Evolutionary conservation across 2,797 vertebrate species (phyloP), one percentile per base, ranked within the genome.

Genomic region (Dallia pectoralis): DNA sequence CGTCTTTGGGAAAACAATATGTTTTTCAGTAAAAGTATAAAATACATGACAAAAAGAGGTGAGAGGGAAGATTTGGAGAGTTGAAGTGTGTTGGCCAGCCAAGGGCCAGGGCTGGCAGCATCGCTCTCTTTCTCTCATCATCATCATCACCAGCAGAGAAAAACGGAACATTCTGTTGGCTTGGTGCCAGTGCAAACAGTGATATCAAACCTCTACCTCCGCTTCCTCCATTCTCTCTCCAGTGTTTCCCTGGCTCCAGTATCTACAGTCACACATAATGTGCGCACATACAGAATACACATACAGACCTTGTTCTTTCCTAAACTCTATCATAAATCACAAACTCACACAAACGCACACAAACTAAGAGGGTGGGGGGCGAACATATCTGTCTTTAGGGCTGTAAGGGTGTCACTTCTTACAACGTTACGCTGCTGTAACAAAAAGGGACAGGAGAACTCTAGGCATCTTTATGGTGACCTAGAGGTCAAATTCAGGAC

Each of bases 111-210:
- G 29, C 63, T n/a, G 19, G 7, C 63, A 65, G 8, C n/a, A 22
- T 19, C 66, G 16, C 66, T 67, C 66, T 67, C 66, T 47, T 8
- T 49, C 67, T 25, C 4, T 1, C 36, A 40, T 9, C 66, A 27
- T 93, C 93, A 92, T 95, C 90, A 92, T 93, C 83, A 68, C 79
- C 84, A 86, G 82, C 82, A 87, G 85, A 89, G 81, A 79, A 84
- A 90, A 91, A 87, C 85, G 84, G 76, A 87, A 78, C 67, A 88
- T 84, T 78, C 88, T 90, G 89, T 92, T 93, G 93, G 93, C 90
- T 75, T 30, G 1, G 14, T 72, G 88, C 93, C 93, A 93, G 81
- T 89, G 82, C 88, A 94, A 95, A 95, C 91, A 93, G 25, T 85
- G 91, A 88, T 89, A 90, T 36, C 18, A 65, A 72, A 74, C 83